phyloP scores from a whole-genome alignment of 2,888 invertebrate species.

The Pharmacophagus antenor region DNA sequence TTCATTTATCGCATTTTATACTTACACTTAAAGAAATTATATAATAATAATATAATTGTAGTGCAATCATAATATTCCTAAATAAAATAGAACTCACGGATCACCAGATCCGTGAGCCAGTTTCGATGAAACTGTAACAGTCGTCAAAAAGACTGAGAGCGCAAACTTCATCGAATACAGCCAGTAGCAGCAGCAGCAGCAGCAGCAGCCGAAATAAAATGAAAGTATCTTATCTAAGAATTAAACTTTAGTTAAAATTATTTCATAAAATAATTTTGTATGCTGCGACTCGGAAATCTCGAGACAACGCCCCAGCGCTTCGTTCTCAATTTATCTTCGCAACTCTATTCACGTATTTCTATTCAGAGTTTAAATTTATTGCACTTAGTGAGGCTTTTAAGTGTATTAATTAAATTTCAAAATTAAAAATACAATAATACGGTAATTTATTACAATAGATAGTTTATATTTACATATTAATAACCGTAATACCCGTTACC shows the following conservation, averaged over 20 bases:
- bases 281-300: neutral
- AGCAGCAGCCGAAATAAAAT: too few species aligned
- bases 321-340: constrained; percentile 20
- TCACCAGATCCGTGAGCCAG: too few species aligned
- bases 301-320: constrained; percentile 5
- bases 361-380: constrained; percentile 15
- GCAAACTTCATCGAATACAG: too few species aligned
- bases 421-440: neutral
- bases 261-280: neutral
- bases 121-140: too few species aligned
- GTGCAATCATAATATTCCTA: neutral
- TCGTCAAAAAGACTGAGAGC: too few species aligned
- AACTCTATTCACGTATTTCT: constrained; percentile 13
- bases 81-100: neutral
- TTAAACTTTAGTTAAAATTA: neutral
- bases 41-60: neutral
- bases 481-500: too few species aligned
- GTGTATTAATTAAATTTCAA: neutral
- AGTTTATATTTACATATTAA: too few species aligned
- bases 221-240: too few species aligned
- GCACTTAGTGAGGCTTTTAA: constrained; percentile 5
- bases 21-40: neutral
- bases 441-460: too few species aligned
- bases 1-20: neutral
- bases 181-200: too few species aligned